Evolutionary conservation across 2,888 invertebrate genomes (phyloP).

Genomic region (Ctenicera cuprea): DNA sequence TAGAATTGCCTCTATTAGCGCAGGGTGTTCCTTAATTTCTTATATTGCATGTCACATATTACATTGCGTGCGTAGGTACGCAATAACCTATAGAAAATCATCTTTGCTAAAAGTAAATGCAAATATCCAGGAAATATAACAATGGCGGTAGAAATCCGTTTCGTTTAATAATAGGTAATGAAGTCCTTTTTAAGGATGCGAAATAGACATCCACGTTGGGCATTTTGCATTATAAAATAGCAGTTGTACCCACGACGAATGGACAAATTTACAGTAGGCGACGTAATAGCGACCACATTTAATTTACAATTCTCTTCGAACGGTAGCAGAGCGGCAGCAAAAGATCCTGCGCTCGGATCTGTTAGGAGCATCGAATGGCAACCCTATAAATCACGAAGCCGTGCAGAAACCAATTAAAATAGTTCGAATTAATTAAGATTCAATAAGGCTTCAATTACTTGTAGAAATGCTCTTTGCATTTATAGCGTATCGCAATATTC

Average conservation of each 20-base stretch:
- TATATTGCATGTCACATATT: background rate
- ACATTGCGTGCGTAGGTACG: constrained; percentile 32
- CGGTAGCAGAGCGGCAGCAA: constrained; percentile 20
- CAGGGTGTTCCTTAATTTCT: too few relatives aligned
- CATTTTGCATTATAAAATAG: background rate
- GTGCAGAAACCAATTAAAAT: constrained; percentile 45
- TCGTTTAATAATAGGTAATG: constrained; percentile 39
- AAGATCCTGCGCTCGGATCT: constrained; percentile 29
- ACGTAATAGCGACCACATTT: constrained; percentile 12
- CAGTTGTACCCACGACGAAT: background rate
- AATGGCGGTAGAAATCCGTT: constrained; percentile 38
- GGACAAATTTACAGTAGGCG: background rate
- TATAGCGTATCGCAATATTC: constrained; percentile 24
- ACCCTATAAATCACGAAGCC: constrained; percentile 42
- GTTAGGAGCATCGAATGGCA: constrained; percentile 25
- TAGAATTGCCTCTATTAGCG: too few relatives aligned
- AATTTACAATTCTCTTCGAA: constrained; percentile 5
- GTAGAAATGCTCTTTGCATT: constrained; percentile 18
- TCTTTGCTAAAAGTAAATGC: constrained; percentile 44
- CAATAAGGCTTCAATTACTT: constrained; percentile 37
- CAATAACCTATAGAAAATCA: constrained; percentile 41
- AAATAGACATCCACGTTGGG: constrained; percentile 7
- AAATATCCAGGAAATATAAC: constrained; percentile 50
- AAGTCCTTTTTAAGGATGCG: constrained; percentile 43
- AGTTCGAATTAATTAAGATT: constrained; percentile 45